These are phyloP conservation scores for Epinephelus malabaricus DNA, from an alignment of 2,797 vertebrate species.

Conservation along the genomic window DNA sequence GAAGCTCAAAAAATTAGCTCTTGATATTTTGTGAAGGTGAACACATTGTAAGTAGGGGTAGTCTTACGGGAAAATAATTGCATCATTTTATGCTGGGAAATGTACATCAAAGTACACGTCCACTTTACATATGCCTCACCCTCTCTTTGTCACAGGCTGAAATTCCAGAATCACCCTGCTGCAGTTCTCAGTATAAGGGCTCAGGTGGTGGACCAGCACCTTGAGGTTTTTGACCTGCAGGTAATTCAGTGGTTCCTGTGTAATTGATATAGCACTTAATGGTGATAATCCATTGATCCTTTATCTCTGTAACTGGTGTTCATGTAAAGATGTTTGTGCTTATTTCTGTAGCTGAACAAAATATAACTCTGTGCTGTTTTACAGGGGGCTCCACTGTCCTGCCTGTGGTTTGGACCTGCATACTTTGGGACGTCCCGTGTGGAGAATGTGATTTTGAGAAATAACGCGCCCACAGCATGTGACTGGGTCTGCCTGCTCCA, in stretches of 20 bases:
- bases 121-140: not conserved
- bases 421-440: slow-evolving; percentile 71
- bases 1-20: no score
- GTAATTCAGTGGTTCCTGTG: slow-evolving; percentile 45
- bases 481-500: slow-evolving; percentile 74
- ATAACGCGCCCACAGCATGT: slow-evolving; percentile 63
- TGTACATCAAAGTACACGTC: not conserved
- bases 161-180: slow-evolving; percentile 58
- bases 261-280: not conserved
- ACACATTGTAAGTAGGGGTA: no score
- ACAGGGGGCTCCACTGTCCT: slow-evolving; percentile 68
- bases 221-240: slow-evolving; percentile 73
- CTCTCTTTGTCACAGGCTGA: slow-evolving; percentile 57
- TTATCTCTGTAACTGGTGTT: not conserved
- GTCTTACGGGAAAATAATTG: no score
- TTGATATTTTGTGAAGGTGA: no score
- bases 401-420: slow-evolving; percentile 69
- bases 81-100: no score
- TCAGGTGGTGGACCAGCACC: slow-evolving; percentile 64
- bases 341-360: not conserved
- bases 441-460: slow-evolving; percentile 68
- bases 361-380: not conserved
- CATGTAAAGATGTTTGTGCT: not conserved
- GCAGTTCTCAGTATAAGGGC: slow-evolving; percentile 64
- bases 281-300: not conserved